Base-by-base conservation (phyloP, 2,113 vertebrate genomes). In the Dasyprocta punctata region DNA sequence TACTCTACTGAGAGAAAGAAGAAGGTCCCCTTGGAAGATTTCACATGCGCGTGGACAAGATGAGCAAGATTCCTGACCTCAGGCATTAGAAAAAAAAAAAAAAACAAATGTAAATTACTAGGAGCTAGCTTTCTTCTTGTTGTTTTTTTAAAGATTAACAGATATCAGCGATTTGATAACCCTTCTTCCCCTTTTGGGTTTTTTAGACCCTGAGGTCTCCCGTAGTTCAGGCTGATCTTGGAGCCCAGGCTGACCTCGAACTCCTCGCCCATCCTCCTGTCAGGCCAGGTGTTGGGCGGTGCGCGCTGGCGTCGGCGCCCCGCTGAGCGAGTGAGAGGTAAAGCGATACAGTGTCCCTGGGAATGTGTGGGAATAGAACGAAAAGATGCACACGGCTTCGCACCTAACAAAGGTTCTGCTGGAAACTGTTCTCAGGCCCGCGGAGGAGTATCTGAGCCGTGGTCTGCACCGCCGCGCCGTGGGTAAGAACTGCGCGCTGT, bases 91-190 rank as follows among this genome's bases (percentile, higher is more conserved):
- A 84, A 26, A 80, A 85, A 95, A 69, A 75, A 67, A 85, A 95
- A 69, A 75, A 67, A 41, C 8, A 92, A 94, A 92, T 90, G 44
- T 71, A 92, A 75, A 83, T 95, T 56, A 75, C 73, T 78, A n/a
- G 4, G 36, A 83, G 86, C 52, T 58, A 56, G n/a, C 47, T 58
- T 19, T 19, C 5, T 0, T 4, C n/a, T n/a, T n/a, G n/a, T n/a
- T n/a, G n/a, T n/a, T 2, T 7, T 28, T 78, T 8, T 44, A 82
- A 67, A 87, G 54, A 87, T 71, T 14, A 80, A 60, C 33, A 95
- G 91, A 78, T 67, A 81, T 10, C 6, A 7, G 54, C 20, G 58
- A 5, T 83, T n/a, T 78, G 89, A 78, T 89, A 83, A 89, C 16
- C 33, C 6, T 5, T 3, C 28, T 81, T 56, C 28, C 4, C 4